phyloP scores from a whole-genome alignment of 2,888 invertebrate genomes.

The Diarsia dahlii region DNA sequence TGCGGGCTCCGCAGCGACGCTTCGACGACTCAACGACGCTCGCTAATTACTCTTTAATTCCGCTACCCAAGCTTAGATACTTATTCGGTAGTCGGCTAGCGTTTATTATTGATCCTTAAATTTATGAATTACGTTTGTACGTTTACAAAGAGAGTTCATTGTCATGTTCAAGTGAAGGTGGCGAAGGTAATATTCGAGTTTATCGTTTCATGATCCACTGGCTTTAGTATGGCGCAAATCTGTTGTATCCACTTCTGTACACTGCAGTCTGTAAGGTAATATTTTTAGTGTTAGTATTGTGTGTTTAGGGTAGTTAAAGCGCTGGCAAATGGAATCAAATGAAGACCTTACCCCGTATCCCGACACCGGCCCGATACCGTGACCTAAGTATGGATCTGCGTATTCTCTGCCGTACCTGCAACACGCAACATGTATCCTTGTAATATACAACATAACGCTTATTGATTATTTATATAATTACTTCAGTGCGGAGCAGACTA shows the following conservation, averaged over 20 bases:
- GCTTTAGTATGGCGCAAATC: conserved; percentile 97
- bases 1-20: conserved; percentile 40
- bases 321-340: neutral
- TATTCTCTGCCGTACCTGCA: conserved; percentile 97
- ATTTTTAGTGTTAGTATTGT: conserved; percentile 8
- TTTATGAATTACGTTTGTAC: conserved; percentile 88
- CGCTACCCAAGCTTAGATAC: conserved; percentile 81
- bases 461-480: neutral
- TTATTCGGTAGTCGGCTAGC: conserved; percentile 86
- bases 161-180: conserved; percentile 88
- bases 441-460: neutral
- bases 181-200: conserved; percentile 88
- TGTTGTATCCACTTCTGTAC: conserved; percentile 98
- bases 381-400: conserved; percentile 98
- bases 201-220: conserved; percentile 84
- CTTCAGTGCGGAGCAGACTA: conserved; percentile 20
- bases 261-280: conserved; percentile 94
- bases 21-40: conserved; percentile 62
- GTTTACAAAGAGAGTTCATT: conserved; percentile 91
- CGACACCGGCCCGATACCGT: conserved; percentile 98
- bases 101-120: conserved; percentile 86
- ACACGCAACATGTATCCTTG: conserved; percentile 34
- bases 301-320: conserved; percentile 2
- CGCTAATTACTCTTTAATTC: conserved; percentile 68
- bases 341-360: conserved; percentile 97